Base-by-base conservation (phyloP, 2,888 invertebrate species). In the Bugula neritina region DNA sequence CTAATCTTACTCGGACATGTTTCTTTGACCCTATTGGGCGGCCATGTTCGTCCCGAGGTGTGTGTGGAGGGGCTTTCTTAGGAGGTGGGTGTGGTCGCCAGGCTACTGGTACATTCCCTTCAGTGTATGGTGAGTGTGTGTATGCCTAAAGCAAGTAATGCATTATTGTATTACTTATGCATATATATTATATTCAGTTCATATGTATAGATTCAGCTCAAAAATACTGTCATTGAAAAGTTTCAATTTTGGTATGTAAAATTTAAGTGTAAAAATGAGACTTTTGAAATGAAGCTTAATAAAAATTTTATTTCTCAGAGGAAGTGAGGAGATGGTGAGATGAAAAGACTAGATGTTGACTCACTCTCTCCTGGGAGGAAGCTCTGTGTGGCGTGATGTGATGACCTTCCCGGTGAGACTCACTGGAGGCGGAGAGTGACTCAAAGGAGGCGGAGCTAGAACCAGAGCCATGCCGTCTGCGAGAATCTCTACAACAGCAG, bases 31-130 rank as follows among this genome's bases (percentile, higher is more conserved):
- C 54, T 5, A 70, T 70, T 13, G 70, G 70, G 13, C 54, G 70
- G 52, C 70, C 70, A 29, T 70, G 70, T 29, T 70, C 70, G 31
- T 70, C 70, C 5, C 70, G 21, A 43, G 70, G 70, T 5, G 54
- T 54, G 3, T 31, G n/a, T 43, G 52, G 31, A 13, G 63, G 63
- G 10, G 63, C 3, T 34, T 63, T 63, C 34, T 63, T 63, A 31
- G 63, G 5, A 25, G 63, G 63, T 13, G 63, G 63, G 27, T 31
- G 21, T 13, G 63, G 63, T 31, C 5, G 27, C 63, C 63, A 63
- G 2, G 63, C 63, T 31, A 63, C 21, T 2, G 63, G 63, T 23
- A 5, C 10, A n/a, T 57, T 5, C 10, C 27, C 57, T 21, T 57
- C 27, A 27, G 5, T 57, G 23, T 57, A 57, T 21, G 57, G 57